Base-by-base conservation (phyloP, 1,140 invertebrate genomes). In the Sesamia nonagrioides region DNA sequence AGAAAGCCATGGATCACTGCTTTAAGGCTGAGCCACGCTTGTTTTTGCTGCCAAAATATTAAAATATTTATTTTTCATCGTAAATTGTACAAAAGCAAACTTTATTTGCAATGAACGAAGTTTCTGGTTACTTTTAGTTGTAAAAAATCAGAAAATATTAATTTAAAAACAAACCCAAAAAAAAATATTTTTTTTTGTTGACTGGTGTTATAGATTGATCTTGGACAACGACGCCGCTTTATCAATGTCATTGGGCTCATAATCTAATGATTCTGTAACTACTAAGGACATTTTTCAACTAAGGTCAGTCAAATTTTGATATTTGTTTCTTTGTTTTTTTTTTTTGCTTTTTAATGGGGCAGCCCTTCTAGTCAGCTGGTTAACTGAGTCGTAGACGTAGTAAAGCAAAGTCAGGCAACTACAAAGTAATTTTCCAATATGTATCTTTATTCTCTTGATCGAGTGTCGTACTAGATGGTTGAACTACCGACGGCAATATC, bases 171-270 rank as follows among this genome's bases (percentile, higher is more conserved):
- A n/a, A n/a, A n/a, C n/a, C n/a, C n/a, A n/a, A n/a, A n/a, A n/a
- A n/a, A n/a, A n/a, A n/a, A n/a, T n/a, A n/a, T n/a, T n/a, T n/a
- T n/a, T n/a, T n/a, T n/a, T n/a, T n/a, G n/a, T n/a, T n/a, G n/a
- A n/a, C n/a, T n/a, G n/a, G n/a, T n/a, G n/a, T n/a, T 37, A 71
- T 71, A 54, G 13, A 45, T 61, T 61, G 40, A 48, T 75, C 21
- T 48, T 11, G 15, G 71, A 27, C 50, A 13, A 5, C n/a, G 27
- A 0, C n/a, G 35, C 5, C 8, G 9, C 8, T 13, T 50, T 40
- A 13, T 69, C 63, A 77, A 77, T 56, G 76, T 60, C 76, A 60
- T 69, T 45, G 21, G 37, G 33, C 17, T 50, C 21, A 50, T 63
- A 48, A 50, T 50, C 35, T 50, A 21, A 27, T 52, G 33, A 71